Evolutionary conservation across 2,888 invertebrate genomes (phyloP), one percentile per base, ranked within the genome.

Genomic region (Sminthurides aquaticus): DNA sequence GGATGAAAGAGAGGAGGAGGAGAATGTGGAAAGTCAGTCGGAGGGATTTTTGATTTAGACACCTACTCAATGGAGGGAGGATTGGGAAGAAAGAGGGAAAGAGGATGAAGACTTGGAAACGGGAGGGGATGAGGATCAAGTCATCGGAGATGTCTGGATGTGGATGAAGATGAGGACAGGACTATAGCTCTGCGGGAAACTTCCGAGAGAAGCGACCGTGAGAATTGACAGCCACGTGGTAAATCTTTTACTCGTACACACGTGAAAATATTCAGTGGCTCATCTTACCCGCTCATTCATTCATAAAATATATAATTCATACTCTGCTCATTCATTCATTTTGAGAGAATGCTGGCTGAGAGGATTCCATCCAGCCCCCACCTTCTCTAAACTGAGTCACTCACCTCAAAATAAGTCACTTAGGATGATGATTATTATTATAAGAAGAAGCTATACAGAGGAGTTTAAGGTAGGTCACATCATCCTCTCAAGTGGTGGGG

Each of bases 171-270:
- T n/a, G n/a, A n/a, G 15, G 43, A 34, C 8, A 34, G 5, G 5
- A 34, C 43, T 34, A 69, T 66, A 66, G 62, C 69, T 11, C 71
- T 69, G 71, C 69, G 64, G 72, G 71, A 58, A 57, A 72, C 71
- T 72, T 72, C 72, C 72, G 72, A 70, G 67, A 48, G 65, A 65
- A 67, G 68, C 69, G 71, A 71, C 71, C 69, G 71, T 71, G 72
- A 72, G 72, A 72, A 72, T 70, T 71, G 72, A 70, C 69, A 69
- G 71, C 72, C 72, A 72, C 72, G 72, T 72, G 72, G 71, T 71
- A 25, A 29, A 34, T 48, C 57, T 34, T 34, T 34, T 34, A 34
- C 43, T 34, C 15, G 43, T 5, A 34, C 15, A 34, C 43, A 34
- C 43, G 5, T 34, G 43, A 34, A 34, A 34, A 34, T 34, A 62